Evolutionary conservation across 2,797 vertebrate species (phyloP).

Genomic region (Ceryle rudis): DNA sequence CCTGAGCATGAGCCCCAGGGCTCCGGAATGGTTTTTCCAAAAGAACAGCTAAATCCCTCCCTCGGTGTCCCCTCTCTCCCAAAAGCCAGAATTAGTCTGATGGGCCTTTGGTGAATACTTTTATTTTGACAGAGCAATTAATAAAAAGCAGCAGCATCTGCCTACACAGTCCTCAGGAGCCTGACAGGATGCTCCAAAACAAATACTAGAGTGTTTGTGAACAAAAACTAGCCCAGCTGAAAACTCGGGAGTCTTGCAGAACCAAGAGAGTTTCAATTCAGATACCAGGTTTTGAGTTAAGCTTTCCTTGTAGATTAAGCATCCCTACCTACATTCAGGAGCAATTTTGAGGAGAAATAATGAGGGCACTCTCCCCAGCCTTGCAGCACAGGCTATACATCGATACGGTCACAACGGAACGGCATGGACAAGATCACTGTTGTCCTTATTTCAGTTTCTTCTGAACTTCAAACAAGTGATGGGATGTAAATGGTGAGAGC

Average conservation of each 20-base stretch:
- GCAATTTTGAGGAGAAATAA: background rate
- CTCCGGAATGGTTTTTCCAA: conserved; percentile 37
- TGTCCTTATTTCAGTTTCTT: background rate
- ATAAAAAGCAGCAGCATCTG: conserved; percentile 28
- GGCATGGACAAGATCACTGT: background rate
- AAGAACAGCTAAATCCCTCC: background rate
- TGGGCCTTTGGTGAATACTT: background rate
- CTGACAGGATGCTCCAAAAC: conserved; percentile 45
- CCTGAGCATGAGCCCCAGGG: background rate
- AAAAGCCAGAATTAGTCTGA: background rate
- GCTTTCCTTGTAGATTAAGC: background rate
- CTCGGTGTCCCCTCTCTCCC: background rate
- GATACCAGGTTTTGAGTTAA: background rate
- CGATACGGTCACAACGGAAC: background rate
- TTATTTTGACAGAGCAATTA: conserved; percentile 50
- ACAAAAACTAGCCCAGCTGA: background rate
- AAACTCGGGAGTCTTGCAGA: conserved; percentile 5
- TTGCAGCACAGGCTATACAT: fast-evolving
- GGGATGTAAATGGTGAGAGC: background rate
- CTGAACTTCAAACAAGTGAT: background rate
- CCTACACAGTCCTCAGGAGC: background rate
- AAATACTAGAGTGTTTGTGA: conserved; percentile 1
- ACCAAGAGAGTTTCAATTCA: background rate
- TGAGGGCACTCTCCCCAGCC: background rate
- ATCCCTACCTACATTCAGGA: background rate